Evolutionary conservation across 2,888 invertebrate species (phyloP), one percentile per base, ranked within the genome.

Genomic region (Drosophila leonis): DNA sequence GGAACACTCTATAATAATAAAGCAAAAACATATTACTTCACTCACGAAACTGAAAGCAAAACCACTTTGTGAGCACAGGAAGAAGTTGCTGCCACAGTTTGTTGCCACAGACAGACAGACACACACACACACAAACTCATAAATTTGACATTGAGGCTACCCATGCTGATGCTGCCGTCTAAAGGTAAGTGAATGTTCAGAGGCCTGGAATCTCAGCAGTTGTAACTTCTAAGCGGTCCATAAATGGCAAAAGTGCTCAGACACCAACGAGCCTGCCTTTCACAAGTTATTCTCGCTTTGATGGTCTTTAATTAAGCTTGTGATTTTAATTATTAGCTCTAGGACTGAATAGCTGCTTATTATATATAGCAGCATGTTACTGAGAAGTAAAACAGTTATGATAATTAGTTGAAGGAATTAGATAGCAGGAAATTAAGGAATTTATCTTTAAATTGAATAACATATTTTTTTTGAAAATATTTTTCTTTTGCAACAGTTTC

Each of bases 101-200:
- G 71, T 63, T 68, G 56, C 73, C 64, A 77, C 68, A 79, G 41
- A 41, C 18, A 41, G 18, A 18, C 18, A 24, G 2, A 24, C 24
- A 24, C 24, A 24, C 24, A 24, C 70, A 44, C 15, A 55, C 13
- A 62, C 27, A 39, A 27, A 13, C 42, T 27, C 51, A 41, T 20
- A 61, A 46, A 74, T 68, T 67, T 83, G 86, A 80, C 86, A 88
- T 87, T 84, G 82, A 83, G 72, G 64, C 63, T 62, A 60, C 54
- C 15, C 33, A 24, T 78, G 84, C 63, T 72, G 84, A 82, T 83
- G 83, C 75, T 83, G 87, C 87, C 89, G 81, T 76, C 83, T 68
- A 80, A 78, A 90, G 88, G 88, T 89, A 77, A 89, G 90, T 88
- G 75, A 85, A 73, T 79, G 67, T 29, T 71, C 37, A 27, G 44